Evolutionary conservation across 2,888 invertebrate species (phyloP).

Genomic region (Diogma glabrata): DNA sequence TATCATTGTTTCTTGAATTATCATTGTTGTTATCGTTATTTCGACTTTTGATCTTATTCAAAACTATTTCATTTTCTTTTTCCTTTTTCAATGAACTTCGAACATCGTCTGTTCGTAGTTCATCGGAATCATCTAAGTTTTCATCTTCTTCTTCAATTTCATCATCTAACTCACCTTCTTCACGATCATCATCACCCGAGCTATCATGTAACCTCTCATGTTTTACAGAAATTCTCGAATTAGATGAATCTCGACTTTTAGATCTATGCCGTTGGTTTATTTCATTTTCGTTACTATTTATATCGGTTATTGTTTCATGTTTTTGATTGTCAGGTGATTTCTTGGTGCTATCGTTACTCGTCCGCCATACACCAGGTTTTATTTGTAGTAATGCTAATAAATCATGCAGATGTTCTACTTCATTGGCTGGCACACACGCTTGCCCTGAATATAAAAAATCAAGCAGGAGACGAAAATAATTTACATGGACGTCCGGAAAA

Average conservation of each 20-base stretch:
- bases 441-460: constrained; percentile 80
- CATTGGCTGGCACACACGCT: constrained; percentile 45
- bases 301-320: constrained; percentile 20
- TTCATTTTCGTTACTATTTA: constrained; percentile 41
- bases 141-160: constrained; percentile 18
- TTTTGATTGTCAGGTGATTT: neutral
- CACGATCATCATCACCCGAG: constrained; percentile 17
- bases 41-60: constrained; percentile 6
- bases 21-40: constrained; percentile 4
- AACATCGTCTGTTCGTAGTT: constrained; percentile 11
- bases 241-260: constrained; percentile 19
- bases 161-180: constrained; percentile 28
- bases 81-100: neutral
- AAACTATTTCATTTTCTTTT: constrained; percentile 5
- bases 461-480: constrained; percentile 68
- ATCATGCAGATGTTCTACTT: constrained; percentile 73
- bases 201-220: constrained; percentile 18
- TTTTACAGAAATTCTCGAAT: constrained; percentile 17
- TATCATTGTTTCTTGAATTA: neutral
- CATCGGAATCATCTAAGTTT: constrained; percentile 12
- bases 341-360: constrained; percentile 29
- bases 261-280: constrained; percentile 20
- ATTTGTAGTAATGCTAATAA: constrained; percentile 73
- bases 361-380: constrained; percentile 67
- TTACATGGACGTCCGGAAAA: constrained; percentile 70